Conservation (phyloP, 2,888 invertebrate genomes). For the Malthinus seriepunctatus region DNA sequence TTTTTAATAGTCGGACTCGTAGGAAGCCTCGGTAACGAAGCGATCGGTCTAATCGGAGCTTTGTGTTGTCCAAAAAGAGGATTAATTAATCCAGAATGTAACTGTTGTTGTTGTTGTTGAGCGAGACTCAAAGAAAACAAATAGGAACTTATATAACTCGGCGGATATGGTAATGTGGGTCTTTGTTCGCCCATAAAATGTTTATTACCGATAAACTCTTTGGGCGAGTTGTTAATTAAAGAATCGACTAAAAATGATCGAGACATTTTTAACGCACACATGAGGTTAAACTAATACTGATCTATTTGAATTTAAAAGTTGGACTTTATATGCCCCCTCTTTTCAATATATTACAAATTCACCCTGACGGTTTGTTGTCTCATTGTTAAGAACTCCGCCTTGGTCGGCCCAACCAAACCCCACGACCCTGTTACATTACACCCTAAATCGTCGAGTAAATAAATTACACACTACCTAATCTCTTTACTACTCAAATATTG, state of each 20-base stretch:
- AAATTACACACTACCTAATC: constrained; percentile 48
- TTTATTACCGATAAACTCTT: constrained; percentile 51
- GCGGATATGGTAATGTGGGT: constrained; percentile 65
- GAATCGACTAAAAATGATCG: constrained; percentile 83
- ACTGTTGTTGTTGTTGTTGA: constrained; percentile 58
- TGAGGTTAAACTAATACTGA: constrained; percentile 22
- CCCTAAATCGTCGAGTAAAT: constrained; percentile 42
- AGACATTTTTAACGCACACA: constrained; percentile 63
- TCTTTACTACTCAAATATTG: constrained; percentile 45
- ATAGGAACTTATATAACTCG: constrained; percentile 66
- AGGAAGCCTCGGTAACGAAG: constrained; percentile 45
- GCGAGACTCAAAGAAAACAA: constrained; percentile 67
- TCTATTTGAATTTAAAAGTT: constrained; percentile 31
- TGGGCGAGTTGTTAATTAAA: constrained; percentile 69
- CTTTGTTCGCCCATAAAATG: constrained; percentile 57
- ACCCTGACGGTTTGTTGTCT: constrained; percentile 41
- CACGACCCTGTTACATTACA: constrained; percentile 34
- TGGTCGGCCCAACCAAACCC: constrained; percentile 42
- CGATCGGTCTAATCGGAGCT: constrained; percentile 47
- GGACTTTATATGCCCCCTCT: constrained; percentile 46
- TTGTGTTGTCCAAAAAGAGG: constrained; percentile 51
- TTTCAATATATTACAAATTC: constrained; percentile 37
- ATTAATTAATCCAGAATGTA: constrained; percentile 47
- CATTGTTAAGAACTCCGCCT: constrained; percentile 49
- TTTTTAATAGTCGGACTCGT: constrained; percentile 33